Evolutionary conservation across 2,113 vertebrate species (phyloP), one percentile per base, ranked within the genome.

Genomic region (Melospiza georgiana): DNA sequence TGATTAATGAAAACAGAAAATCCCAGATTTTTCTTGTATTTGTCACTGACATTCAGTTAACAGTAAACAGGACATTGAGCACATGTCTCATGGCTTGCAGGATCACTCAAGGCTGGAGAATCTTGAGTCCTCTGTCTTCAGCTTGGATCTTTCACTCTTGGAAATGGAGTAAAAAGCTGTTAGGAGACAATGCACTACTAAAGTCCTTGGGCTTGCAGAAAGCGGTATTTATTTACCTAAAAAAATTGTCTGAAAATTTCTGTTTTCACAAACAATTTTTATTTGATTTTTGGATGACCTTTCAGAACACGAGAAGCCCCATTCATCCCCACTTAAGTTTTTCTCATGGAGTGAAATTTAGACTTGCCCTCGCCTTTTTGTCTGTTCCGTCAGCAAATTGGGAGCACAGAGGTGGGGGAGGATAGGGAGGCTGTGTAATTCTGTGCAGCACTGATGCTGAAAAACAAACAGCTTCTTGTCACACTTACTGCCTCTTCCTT

Each of bases 11-110:
- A 58, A 87, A 46, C 8, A 18, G 12, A 61, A 61, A 91, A 63
- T 37, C 11, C 66, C 10, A 0, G 1, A 0, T 19, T 19, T 44
- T 69, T 80, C 22, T 30, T 4, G 0, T 52, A 2, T 44, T 88
- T 76, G 31, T 54, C 18, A 11, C 4, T 65, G 58, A 17, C 13
- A 18, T 51, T 61, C 14, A 11, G 12, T 48, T 81, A 31, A 31
- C 49, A 59, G 30, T 12, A 33, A 55, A 57, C 14, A 33, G 31
- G 35, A 41, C 4, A 6, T 58, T 66, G 71, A 43, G 35, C 48
- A 28, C 9, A n/a, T n/a, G 31, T 69, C 19, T 76, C 15, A 1
- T 35, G 33, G 13, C 44, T 76, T 33, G 15, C 63, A 81, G 68
- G 46, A 52, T 55, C 23, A 9, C 30, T 61, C 22, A 10, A 9